Percentiles rank a stretch among this genome's conserved stretches.
phyloP scores from a whole-genome alignment of 2,888 invertebrate species.

The Netelia inedita region DNA sequence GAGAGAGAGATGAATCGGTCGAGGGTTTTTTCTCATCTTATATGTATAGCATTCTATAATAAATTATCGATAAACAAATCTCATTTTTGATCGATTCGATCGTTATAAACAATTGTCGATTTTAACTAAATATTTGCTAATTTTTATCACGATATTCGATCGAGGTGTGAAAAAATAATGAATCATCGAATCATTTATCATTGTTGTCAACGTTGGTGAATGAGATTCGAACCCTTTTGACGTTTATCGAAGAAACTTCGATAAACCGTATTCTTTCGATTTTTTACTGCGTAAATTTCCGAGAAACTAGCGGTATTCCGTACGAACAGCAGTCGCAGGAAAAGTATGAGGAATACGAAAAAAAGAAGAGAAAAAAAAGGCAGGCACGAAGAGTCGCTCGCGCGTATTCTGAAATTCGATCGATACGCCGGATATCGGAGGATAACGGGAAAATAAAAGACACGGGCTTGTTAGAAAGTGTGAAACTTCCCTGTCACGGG shows the following conservation, averaged over 20 bases:
- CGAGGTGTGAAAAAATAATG: too few relatives aligned
- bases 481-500: slow-evolving; percentile 22
- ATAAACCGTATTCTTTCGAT: slow-evolving; percentile 7
- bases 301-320: slow-evolving; percentile 82
- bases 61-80: too few relatives aligned
- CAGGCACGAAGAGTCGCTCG: slow-evolving; percentile 3
- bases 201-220: neutral
- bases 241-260: neutral
- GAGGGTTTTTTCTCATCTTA: too few relatives aligned
- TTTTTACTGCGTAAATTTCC: slow-evolving; percentile 76
- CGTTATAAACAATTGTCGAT: too few relatives aligned
- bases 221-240: neutral
- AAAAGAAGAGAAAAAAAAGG: slow-evolving; percentile 61
- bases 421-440: slow-evolving; percentile 58
- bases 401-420: slow-evolving; percentile 43
- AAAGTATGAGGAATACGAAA: slow-evolving; percentile 25
- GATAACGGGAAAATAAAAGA: slow-evolving; percentile 76
- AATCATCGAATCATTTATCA: too few relatives aligned
- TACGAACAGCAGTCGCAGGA: slow-evolving; percentile 56
- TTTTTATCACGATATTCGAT: too few relatives aligned
- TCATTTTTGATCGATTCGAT: too few relatives aligned
- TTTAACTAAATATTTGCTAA: too few relatives aligned
- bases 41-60: too few relatives aligned
- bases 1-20: neutral
- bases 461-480: slow-evolving; percentile 59